These are phyloP conservation scores for Scortum barcoo DNA, from an alignment of 2,113 vertebrate species.

Conservation along the genomic window DNA sequence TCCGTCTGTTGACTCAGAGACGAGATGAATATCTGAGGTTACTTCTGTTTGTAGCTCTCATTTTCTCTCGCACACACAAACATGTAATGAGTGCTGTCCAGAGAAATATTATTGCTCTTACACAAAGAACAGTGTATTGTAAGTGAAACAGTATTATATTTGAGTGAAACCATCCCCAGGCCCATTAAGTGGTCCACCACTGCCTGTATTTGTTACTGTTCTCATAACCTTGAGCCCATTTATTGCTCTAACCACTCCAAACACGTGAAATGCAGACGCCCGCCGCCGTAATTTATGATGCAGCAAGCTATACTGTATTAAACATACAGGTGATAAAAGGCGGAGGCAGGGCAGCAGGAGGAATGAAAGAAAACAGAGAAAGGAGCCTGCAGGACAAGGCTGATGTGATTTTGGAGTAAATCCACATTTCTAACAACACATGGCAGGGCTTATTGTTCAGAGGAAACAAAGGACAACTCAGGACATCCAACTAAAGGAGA, in stretches of 20 bases:
- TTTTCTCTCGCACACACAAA: conserved; percentile 12
- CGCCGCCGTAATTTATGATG: conserved; percentile 31
- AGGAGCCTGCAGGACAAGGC: conserved; percentile 7
- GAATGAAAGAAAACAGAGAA: conserved; percentile 22
- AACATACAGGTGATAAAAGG: conserved; percentile 48
- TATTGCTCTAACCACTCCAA: conserved; percentile 47
- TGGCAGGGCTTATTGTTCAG: conserved; percentile 32
- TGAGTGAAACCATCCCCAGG: conserved; percentile 34
- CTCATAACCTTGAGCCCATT: conserved; percentile 57
- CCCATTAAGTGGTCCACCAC: conserved; percentile 46
- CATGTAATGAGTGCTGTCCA: conserved; percentile 12
- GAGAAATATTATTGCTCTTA: conserved; percentile 26
- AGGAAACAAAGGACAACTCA: conserved; percentile 37
- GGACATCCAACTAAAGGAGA: conserved; percentile 43
- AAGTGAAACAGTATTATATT: conserved; percentile 36
- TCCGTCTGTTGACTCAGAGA: neutral
- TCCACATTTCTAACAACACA: conserved; percentile 49
- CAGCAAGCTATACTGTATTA: conserved; percentile 24
- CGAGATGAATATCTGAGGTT: conserved; percentile 16
- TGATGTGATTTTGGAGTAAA: conserved; percentile 47
- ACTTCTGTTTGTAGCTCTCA: neutral
- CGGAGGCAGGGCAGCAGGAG: neutral
- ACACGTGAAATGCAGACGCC: conserved; percentile 42
- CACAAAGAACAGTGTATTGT: conserved; percentile 22
- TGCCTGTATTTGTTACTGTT: conserved; percentile 52